Percentiles rank a stretch among this genome's conserved stretches.
Conservation (phyloP, 2,797 vertebrate species). For the Sebastolobus alascanus region DNA sequence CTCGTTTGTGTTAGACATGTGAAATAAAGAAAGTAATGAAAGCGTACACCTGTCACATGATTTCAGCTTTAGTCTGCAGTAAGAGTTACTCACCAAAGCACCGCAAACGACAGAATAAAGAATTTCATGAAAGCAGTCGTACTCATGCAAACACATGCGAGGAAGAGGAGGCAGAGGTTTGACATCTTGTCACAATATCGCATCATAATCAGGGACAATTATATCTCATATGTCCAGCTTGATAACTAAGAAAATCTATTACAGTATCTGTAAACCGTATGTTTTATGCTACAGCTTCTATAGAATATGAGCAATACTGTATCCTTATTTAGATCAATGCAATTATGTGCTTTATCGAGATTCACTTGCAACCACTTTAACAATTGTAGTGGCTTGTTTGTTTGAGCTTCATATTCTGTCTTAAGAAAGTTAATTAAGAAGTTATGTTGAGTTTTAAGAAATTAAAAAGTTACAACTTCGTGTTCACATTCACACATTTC, state of each 20-base stretch:
- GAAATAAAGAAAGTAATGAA: slow-evolving; percentile 47
- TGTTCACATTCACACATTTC: no score
- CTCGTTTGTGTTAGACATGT: slow-evolving; percentile 38
- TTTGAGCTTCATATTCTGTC: no score
- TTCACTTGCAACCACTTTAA: neutral
- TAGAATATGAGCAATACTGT: neutral
- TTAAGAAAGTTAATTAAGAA: no score
- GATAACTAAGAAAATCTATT: neutral
- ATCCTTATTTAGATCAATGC: neutral
- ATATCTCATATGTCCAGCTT: slow-evolving; percentile 1
- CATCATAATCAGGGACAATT: slow-evolving; percentile 25
- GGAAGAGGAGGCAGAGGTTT: slow-evolving; percentile 2
- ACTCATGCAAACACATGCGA: slow-evolving; percentile 5
- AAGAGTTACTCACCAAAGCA: slow-evolving; percentile 2
- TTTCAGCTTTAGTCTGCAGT: slow-evolving; percentile 41
- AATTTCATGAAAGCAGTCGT: neutral
- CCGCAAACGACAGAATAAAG: slow-evolving; percentile 14
- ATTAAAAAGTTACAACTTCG: no score
- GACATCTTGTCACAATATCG: slow-evolving; percentile 5
- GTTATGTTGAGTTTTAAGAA: no score
- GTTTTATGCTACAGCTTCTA: neutral
- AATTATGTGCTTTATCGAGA: neutral
- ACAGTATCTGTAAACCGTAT: neutral
- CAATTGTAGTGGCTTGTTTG: no score
- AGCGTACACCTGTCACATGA: slow-evolving; percentile 41